These are phyloP conservation scores for Choristoneura rosaceana DNA, from an alignment of 2,888 invertebrate species.

Conservation along the genomic window DNA sequence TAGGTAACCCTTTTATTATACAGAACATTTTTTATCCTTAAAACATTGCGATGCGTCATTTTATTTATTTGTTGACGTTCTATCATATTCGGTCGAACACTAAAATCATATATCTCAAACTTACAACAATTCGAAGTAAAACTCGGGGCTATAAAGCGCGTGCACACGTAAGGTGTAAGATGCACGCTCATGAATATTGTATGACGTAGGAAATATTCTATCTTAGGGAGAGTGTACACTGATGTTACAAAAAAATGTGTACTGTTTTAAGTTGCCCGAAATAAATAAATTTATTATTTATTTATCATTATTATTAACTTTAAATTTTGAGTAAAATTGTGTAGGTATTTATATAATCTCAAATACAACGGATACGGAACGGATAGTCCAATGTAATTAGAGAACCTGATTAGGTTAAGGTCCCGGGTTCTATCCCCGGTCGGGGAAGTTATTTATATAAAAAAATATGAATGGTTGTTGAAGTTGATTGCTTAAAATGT, in stretches of 20 bases:
- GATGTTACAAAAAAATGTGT: conserved; percentile 29
- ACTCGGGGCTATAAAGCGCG: conserved; percentile 32
- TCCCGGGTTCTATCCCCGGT: too few relatives aligned
- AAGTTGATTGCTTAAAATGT: too few relatives aligned
- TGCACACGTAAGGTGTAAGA: conserved; percentile 52
- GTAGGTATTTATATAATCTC: too few relatives aligned
- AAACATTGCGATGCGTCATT: neutral
- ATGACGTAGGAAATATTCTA: conserved; percentile 66
- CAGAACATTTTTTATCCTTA: neutral
- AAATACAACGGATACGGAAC: too few relatives aligned
- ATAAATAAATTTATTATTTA: too few relatives aligned
- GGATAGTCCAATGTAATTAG: too few relatives aligned
- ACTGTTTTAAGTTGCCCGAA: too few relatives aligned
- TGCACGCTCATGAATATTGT: conserved; percentile 74
- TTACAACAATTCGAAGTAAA: conserved; percentile 23
- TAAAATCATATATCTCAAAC: conserved; percentile 19
- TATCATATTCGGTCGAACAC: neutral
- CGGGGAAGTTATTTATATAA: too few relatives aligned
- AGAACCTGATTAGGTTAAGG: too few relatives aligned
- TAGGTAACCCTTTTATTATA: too few relatives aligned
- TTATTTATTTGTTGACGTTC: neutral
- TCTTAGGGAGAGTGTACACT: conserved; percentile 51
- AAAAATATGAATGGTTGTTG: too few relatives aligned
- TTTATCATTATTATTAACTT: too few relatives aligned
- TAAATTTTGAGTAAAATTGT: neutral